Percentiles rank a stretch among this genome's conserved stretches.
phyloP scores from a whole-genome alignment of 2,113 vertebrate genomes.

The Ascaphus truei region DNA sequence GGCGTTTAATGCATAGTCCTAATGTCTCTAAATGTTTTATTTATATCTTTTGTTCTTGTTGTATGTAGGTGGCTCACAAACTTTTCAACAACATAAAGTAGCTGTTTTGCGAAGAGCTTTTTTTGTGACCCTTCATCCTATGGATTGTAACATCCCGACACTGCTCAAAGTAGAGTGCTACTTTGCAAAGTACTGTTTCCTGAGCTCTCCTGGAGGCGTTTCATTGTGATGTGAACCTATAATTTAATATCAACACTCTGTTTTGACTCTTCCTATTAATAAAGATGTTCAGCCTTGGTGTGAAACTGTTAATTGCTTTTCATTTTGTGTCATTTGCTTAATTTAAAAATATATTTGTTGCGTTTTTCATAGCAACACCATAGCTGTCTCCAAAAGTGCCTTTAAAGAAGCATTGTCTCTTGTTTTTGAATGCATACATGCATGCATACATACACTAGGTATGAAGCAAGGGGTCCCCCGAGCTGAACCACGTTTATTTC shows the following conservation, averaged over 20 bases:
- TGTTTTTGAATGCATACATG: no score
- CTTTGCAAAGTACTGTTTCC: background rate
- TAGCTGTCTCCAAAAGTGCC: no score
- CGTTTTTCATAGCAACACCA: no score
- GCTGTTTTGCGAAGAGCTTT: no score
- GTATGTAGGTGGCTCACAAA: slow-evolving; percentile 66
- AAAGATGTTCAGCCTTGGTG: background rate
- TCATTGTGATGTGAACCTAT: background rate
- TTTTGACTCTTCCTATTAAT: background rate
- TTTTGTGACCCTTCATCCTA: background rate
- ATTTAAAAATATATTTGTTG: no score
- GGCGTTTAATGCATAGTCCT: no score
- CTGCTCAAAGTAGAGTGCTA: background rate
- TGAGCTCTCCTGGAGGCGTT: no score
- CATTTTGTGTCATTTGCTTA: background rate
- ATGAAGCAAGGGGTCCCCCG: no score
- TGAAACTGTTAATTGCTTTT: background rate
- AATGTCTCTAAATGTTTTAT: no score
- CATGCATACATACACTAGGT: no score
- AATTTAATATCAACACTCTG: background rate
- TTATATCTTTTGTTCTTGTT: background rate
- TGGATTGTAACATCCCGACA: background rate
- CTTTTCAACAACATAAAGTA: slow-evolving; percentile 69
- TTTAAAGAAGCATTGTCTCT: no score
- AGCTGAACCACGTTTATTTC: no score